Conservation (phyloP, 2,113 vertebrate genomes). For the Notarius quadriscutis region DNA sequence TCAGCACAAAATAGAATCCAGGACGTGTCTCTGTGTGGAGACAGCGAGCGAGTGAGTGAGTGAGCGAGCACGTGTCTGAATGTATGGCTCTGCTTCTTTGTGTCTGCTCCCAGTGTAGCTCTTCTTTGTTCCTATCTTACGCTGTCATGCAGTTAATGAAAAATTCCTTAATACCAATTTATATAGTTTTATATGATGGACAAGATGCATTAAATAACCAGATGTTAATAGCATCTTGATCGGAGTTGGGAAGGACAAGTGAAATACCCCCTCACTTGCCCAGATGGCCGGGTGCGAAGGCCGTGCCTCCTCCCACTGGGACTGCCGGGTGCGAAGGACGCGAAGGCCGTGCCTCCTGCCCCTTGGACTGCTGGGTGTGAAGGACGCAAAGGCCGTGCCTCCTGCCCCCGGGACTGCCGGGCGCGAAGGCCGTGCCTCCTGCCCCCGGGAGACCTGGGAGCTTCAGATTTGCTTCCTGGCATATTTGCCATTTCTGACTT, state of each 20-base stretch:
- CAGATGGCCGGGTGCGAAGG: too few relatives aligned
- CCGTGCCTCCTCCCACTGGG: not conserved
- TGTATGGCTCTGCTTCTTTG: slow-evolving; percentile 35
- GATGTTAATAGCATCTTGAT: not conserved
- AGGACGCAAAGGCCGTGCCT: not conserved
- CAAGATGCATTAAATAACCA: not conserved
- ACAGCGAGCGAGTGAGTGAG: not conserved
- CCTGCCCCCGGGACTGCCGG: not conserved
- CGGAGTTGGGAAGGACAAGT: not conserved
- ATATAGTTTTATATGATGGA: not conserved
- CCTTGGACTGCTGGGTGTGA: rapidly evolving
- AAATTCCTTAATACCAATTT: not conserved
- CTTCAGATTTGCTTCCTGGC: not conserved
- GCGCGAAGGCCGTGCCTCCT: not conserved
- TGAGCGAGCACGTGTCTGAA: not conserved
- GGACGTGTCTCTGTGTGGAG: slow-evolving; percentile 19
- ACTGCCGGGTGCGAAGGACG: too few relatives aligned
- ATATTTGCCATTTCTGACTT: not conserved
- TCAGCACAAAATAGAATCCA: slow-evolving; percentile 61
- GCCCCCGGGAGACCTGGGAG: not conserved
- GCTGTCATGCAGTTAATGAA: not conserved
- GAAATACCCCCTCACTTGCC: not conserved
- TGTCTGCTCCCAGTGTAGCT: not conserved
- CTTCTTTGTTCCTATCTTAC: not conserved
- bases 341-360: not conserved